phyloP scores from a whole-genome alignment of 37 sponge, comb jelly and placozoan genomes.

The Crambe crambe region DNA sequence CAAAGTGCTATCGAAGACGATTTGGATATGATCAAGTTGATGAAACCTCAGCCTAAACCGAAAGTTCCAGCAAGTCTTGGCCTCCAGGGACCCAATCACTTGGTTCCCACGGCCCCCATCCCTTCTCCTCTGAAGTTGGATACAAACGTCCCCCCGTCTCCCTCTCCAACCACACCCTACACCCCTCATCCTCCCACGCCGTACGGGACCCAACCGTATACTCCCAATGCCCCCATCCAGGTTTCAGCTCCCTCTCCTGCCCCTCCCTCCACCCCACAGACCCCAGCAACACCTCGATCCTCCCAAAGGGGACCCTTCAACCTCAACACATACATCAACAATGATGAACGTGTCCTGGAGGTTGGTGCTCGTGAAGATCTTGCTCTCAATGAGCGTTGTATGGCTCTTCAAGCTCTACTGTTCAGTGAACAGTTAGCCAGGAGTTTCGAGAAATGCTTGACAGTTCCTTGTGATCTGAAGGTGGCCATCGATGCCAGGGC shows the following conservation, averaged over 20 bases:
- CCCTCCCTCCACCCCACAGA: background rate
- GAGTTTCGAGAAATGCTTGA: background rate
- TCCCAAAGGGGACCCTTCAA: background rate
- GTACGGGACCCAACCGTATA: background rate
- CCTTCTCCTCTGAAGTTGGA: background rate
- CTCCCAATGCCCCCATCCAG: background rate
- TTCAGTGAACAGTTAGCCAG: background rate
- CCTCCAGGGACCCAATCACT: background rate
- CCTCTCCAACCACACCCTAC: background rate
- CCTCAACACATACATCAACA: background rate
- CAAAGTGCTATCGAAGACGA: background rate
- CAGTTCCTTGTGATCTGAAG: slow-evolving; percentile 8
- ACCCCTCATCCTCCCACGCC: background rate
- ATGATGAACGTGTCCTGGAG: slow-evolving; percentile 7
- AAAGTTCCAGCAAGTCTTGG: background rate
- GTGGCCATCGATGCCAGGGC: slow-evolving; percentile 31
- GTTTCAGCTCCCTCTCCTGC: background rate
- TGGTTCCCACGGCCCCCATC: background rate
- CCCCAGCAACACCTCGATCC: slow-evolving; percentile 4
- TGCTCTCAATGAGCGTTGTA: background rate
- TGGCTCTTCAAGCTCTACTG: background rate
- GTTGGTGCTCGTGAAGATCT: background rate
- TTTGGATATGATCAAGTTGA: background rate
- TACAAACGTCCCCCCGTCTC: background rate
- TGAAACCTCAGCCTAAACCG: background rate